Percentiles rank a stretch among this genome's conserved stretches.
phyloP scores from a whole-genome alignment of 2,888 invertebrate genomes.

The Euzophera pinguis region DNA sequence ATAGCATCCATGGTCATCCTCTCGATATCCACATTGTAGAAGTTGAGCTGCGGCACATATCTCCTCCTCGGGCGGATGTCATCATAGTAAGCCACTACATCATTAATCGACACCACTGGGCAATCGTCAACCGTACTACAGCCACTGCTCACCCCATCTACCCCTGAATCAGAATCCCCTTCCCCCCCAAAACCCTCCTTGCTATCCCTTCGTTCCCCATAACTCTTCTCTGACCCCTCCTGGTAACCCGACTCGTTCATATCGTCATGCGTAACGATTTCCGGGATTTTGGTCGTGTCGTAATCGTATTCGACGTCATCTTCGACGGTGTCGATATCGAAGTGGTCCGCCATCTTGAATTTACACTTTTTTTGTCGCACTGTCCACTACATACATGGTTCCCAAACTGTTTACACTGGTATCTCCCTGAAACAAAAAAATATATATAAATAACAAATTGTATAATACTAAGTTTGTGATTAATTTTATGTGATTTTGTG shows the following conservation, averaged over 20 bases:
- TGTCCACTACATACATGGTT: conserved; percentile 69
- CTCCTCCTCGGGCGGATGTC: conserved; percentile 66
- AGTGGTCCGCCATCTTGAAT: conserved; percentile 56
- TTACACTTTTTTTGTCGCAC: conserved; percentile 31
- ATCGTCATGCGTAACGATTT: conserved; percentile 67
- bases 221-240: conserved; percentile 69
- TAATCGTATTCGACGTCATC: conserved; percentile 64
- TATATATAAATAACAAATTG: background rate
- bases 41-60: conserved; percentile 67
- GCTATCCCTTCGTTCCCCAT: conserved; percentile 65
- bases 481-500: no score
- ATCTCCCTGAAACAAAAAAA: conserved; percentile 57
- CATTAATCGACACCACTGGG: conserved; percentile 75
- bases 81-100: conserved; percentile 73
- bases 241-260: conserved; percentile 74
- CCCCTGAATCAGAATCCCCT: conserved; percentile 75
- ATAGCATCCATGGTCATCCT: conserved; percentile 62
- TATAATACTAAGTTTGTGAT: background rate
- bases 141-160: conserved; percentile 79
- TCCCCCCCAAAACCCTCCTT: conserved; percentile 70
- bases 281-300: conserved; percentile 65
- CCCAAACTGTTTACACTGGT: conserved; percentile 47
- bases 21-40: conserved; percentile 70
- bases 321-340: conserved; percentile 51
- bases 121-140: conserved; percentile 80